Base-by-base conservation (phyloP, 1,140 invertebrate species). In the Zaprionus ghesquierei region DNA sequence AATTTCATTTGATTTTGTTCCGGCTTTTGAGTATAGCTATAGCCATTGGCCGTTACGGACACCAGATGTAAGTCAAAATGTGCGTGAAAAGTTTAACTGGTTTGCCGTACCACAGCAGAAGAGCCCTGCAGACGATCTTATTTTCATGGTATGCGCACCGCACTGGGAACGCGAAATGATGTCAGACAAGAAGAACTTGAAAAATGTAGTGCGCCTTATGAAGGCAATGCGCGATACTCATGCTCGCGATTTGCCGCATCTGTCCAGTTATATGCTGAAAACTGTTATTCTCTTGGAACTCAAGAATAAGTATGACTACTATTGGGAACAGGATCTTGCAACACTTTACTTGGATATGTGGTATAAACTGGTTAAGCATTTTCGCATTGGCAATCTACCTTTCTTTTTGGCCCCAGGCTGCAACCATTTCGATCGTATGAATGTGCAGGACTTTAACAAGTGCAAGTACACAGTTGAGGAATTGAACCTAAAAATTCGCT, bases 241-340 rank as follows among this genome's bases (percentile, higher is more conserved):
- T n/a, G 6, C 0, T 9, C 1, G 8, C 0, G 55, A 18, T 0
- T 5, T 79, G 41, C 64, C 70, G 3, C 54, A 70, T 8, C 41
- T 79, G 41, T 55, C 58, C 22, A 80, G 77, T 18, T 79, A 79
- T 18, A 79, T 79, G 77, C 12, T 79, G 0, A 79, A 79, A 44
- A 64, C 76, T 0, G 77, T 79, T 1, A 18, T 79, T 51, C 71
- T 79, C 0, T 49, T 69, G 25, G 9, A 59, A 35, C 20, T 79
- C 9, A 5, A 20, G 2, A 27, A 12, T 5, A 27, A 22, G 2
- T 12, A 12, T 2, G 2, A 2, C 15, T 0, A 15, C 4, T 66
- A 56, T 18, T 79, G 77, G 59, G 12, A 79, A 27, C 22, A 10
- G 5, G 62, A 79, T 13, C 8, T 69, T 22, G 51, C 15, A 13